Conservation (phyloP, 2,113 vertebrate genomes). For the Chinchilla lanigera region DNA sequence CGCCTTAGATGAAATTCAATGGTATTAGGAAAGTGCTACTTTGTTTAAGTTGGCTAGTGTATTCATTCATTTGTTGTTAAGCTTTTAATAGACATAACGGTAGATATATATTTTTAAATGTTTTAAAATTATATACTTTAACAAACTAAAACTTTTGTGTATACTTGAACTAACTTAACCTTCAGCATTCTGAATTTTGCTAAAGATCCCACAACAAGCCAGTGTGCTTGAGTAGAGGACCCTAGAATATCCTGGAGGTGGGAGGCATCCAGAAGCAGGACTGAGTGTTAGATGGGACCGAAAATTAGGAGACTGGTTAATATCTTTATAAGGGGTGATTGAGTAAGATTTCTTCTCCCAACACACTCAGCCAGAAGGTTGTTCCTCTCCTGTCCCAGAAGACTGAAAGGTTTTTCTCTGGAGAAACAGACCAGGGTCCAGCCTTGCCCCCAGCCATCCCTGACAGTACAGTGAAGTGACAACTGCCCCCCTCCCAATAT, state of each 20-base stretch:
- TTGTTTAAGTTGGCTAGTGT: not conserved
- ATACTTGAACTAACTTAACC: not conserved
- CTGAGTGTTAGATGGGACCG: fast-evolving
- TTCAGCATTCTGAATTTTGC: not conserved
- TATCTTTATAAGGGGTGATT: not conserved
- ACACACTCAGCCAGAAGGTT: not conserved
- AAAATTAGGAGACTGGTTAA: not conserved
- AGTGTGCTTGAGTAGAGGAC: not conserved
- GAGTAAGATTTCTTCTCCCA: not conserved
- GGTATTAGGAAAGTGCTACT: not conserved
- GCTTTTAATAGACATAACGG: not conserved
- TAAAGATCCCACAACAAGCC: not conserved
- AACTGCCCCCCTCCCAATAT: no score
- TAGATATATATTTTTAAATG: not conserved
- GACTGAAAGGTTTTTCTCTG: not conserved
- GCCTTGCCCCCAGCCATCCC: not conserved
- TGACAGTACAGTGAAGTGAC: not conserved
- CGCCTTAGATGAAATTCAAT: not conserved
- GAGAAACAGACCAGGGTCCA: not conserved
- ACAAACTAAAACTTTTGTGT: not conserved
- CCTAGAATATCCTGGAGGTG: not conserved
- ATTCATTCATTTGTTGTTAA: not conserved
- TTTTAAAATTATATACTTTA: not conserved
- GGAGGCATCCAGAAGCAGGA: not conserved
- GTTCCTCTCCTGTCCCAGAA: not conserved